Conservation (phyloP, 2,888 invertebrate species). For the Rhynchonema sp. region DNA sequence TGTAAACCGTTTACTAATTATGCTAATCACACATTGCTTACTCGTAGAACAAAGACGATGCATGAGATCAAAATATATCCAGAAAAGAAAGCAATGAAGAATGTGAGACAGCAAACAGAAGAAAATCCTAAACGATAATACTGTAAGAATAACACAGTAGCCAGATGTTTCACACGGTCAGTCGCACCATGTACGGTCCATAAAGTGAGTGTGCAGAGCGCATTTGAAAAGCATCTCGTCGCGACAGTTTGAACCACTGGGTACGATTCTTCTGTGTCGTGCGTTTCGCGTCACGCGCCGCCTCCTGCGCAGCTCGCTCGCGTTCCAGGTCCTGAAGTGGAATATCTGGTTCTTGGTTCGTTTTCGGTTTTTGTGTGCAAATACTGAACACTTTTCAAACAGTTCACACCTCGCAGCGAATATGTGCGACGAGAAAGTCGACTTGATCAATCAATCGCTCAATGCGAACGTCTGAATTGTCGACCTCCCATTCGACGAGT, state of each 20-base stretch:
- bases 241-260: background rate
- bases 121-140: no score
- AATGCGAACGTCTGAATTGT: slow-evolving; percentile 30
- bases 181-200: background rate
- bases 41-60: no score
- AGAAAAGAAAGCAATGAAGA: no score
- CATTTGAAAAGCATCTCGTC: background rate
- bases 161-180: background rate
- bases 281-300: background rate
- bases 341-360: no score
- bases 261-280: background rate
- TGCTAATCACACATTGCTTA: no score
- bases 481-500: slow-evolving; percentile 29
- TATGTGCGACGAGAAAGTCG: no score
- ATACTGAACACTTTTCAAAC: no score
- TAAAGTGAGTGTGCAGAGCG: background rate
- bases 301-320: background rate
- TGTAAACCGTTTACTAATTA: no score
- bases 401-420: no score
- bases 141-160: no score
- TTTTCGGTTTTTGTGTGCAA: background rate
- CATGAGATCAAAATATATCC: no score
- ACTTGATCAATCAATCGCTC: slow-evolving; percentile 29
- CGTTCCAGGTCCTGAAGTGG: background rate
- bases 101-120: no score